A percentile compares a stretch with the other conserved stretches of the same genome.
phyloP scores from a whole-genome alignment of 2,888 invertebrate species.

The Andrena fulva region DNA sequence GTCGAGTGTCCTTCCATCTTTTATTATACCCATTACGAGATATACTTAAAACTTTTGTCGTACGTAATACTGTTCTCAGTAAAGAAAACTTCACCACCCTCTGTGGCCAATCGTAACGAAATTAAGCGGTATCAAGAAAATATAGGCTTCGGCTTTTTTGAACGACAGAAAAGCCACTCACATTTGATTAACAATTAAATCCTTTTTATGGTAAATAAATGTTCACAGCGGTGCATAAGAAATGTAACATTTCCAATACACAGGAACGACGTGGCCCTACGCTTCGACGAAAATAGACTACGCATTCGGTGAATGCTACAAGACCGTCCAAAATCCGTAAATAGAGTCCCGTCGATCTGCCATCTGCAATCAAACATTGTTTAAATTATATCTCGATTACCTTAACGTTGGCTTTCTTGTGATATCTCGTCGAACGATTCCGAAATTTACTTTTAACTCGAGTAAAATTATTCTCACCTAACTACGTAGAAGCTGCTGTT shows the following conservation, averaged over 20 bases:
- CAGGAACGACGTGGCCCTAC: conserved; percentile 63
- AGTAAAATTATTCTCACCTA: conserved; percentile 76
- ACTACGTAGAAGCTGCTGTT: conserved; percentile 76
- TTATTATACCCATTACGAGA: conserved; percentile 32
- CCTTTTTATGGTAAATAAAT: conserved; percentile 80
- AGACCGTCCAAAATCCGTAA: conserved; percentile 72
- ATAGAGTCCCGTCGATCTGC: conserved; percentile 73
- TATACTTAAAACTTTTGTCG: conserved; percentile 8
- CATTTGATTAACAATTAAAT: conserved; percentile 79
- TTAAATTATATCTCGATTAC: conserved; percentile 71
- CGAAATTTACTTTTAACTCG: conserved; percentile 55
- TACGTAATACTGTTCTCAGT: conserved; percentile 21
- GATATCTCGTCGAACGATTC: conserved; percentile 64
- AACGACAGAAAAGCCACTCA: conserved; percentile 79
- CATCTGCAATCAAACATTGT: conserved; percentile 79
- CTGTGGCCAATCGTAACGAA: conserved; percentile 24
- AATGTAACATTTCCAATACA: conserved; percentile 75
- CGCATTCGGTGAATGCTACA: conserved; percentile 63
- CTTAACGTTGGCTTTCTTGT: conserved; percentile 63
- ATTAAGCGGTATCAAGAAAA: conserved; percentile 67
- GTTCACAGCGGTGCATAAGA: conserved; percentile 78
- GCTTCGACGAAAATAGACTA: conserved; percentile 53
- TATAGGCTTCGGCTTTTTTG: conserved; percentile 75
- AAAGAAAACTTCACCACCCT: conserved; percentile 26
- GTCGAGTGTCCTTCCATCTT: conserved; percentile 14